Evolutionary conservation across 2,113 vertebrate genomes (phyloP).

Genomic region (Sceloporus tristichus): DNA sequence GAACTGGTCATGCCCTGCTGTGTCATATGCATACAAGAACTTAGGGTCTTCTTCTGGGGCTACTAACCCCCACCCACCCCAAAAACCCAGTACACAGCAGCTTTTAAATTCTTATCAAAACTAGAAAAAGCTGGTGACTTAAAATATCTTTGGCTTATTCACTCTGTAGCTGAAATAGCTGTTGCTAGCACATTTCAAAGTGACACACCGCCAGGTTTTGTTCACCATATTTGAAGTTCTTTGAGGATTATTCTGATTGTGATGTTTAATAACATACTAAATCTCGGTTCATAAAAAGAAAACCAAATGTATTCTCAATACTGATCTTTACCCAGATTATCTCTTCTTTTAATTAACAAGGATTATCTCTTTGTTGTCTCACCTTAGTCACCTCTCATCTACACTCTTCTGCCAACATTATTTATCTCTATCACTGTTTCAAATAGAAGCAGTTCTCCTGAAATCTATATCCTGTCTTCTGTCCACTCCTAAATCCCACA

Average conservation of each 20-base stretch:
- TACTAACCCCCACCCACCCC: not conserved
- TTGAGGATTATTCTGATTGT: not conserved
- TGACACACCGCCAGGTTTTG: not conserved
- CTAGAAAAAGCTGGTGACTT: not conserved
- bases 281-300: not conserved
- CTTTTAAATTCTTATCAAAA: conserved; percentile 21
- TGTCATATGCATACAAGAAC: conserved; percentile 1
- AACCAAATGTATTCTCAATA: not conserved
- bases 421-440: not conserved
- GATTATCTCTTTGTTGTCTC: not conserved
- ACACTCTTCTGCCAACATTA: not conserved
- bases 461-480: too few species aligned
- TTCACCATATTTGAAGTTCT: not conserved
- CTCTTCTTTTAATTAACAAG: not conserved
- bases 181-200: not conserved
- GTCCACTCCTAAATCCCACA: too few species aligned
- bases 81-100: not conserved
- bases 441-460: too few species aligned
- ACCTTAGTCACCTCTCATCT: not conserved
- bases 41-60: conserved; percentile 3
- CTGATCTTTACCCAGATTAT: not conserved
- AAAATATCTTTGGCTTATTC: conserved; percentile 3
- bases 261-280: not conserved
- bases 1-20: conserved; percentile 27
- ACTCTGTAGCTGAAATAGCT: not conserved